Evolutionary conservation across 2,888 invertebrate genomes (phyloP).

Genomic region (Papilio protenor): DNA sequence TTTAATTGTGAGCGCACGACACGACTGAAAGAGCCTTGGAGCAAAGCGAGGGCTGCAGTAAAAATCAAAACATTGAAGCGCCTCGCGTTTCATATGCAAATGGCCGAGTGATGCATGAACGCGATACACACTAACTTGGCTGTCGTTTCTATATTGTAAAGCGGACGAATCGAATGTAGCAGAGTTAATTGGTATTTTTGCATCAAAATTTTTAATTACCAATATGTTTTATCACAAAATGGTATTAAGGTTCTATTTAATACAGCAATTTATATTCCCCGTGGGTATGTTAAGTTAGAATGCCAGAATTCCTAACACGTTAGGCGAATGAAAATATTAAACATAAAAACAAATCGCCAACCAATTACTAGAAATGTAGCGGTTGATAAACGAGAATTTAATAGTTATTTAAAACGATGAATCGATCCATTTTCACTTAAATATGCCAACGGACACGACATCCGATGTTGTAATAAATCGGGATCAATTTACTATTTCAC

Average conservation of each 20-base stretch:
- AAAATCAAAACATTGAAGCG: conserved; percentile 74
- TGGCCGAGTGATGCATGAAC: conserved; percentile 61
- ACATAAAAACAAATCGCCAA: neutral
- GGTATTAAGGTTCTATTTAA: neutral
- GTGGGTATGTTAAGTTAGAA: too few species aligned
- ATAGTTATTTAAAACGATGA: conserved; percentile 54
- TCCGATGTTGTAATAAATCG: conserved; percentile 60
- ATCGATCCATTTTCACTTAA: conserved; percentile 55
- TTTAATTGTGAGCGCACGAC: conserved; percentile 56
- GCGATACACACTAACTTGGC: conserved; percentile 58
- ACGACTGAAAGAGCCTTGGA: conserved; percentile 58
- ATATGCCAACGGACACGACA: conserved; percentile 58
- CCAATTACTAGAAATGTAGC: conserved; percentile 2
- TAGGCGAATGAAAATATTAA: neutral
- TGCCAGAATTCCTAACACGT: neutral
- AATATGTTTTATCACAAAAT: neutral
- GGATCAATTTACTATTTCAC: conserved; percentile 61
- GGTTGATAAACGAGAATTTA: conserved; percentile 1
- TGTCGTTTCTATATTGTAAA: conserved; percentile 23
- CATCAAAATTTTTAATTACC: neutral
- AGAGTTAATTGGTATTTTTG: conserved; percentile 50
- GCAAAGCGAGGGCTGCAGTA: conserved; percentile 61
- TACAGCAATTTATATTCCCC: neutral
- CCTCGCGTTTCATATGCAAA: conserved; percentile 77
- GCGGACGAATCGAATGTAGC: conserved; percentile 1